Evolutionary conservation across 2,888 invertebrate genomes (phyloP).

Genomic region (Cylindroiulus punctatus): DNA sequence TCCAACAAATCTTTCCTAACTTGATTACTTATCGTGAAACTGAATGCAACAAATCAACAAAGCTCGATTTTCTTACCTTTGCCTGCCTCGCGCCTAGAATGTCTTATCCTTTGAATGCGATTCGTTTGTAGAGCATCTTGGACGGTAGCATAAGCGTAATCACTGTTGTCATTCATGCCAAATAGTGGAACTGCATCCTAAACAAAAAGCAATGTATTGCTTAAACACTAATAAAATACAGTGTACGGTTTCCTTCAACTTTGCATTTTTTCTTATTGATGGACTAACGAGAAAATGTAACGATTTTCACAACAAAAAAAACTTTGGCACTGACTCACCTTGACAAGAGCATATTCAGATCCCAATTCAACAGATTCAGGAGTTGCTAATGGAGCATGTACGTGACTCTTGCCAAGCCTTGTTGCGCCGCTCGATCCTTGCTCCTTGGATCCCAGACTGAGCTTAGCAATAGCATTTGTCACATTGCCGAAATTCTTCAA

Average conservation of each 20-base stretch:
- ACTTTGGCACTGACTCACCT: constrained; percentile 61
- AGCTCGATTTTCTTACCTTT: constrained; percentile 53
- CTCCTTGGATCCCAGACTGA: constrained; percentile 71
- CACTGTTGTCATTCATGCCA: constrained; percentile 67
- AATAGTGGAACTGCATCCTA: constrained; percentile 71
- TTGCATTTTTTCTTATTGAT: background rate
- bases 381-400: constrained; percentile 79
- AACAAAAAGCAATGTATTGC: constrained; percentile 61
- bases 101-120: constrained; percentile 63
- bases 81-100: constrained; percentile 40
- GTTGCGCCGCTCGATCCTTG: constrained; percentile 66
- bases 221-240: background rate
- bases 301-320: background rate
- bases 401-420: constrained; percentile 66
- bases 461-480: constrained; percentile 78
- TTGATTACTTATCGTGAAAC: background rate
- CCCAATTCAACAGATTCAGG: constrained; percentile 80
- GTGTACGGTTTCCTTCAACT: background rate
- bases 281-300: too few species aligned
- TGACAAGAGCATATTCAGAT: constrained; percentile 77
- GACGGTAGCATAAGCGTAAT: constrained; percentile 76
- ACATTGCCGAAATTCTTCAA: constrained; percentile 89
- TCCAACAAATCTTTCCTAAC: background rate
- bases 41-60: background rate
- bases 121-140: constrained; percentile 72